phyloP scores from a whole-genome alignment of 2,797 vertebrate species.

The Spinus pinus region DNA sequence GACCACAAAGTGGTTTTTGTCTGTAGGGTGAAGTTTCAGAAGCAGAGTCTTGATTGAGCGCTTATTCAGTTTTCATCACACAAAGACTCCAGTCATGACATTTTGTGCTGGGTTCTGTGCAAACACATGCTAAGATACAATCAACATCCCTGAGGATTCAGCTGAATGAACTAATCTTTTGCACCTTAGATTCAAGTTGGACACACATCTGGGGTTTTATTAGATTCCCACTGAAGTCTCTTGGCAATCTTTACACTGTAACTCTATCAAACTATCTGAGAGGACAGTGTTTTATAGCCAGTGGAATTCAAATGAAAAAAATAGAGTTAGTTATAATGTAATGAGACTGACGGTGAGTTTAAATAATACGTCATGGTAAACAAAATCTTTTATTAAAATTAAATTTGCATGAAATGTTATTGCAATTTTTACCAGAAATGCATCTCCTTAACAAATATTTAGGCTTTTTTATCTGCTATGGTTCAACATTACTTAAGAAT shows the following conservation, averaged over 20 bases:
- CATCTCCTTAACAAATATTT: neutral
- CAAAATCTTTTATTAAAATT: slow-evolving; percentile 34
- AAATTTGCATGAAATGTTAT: neutral
- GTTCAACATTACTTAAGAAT: neutral
- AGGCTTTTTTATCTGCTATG: neutral
- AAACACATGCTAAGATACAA: slow-evolving; percentile 24
- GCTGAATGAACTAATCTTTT: slow-evolving; percentile 49
- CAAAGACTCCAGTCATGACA: slow-evolving; percentile 33
- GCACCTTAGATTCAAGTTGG: slow-evolving; percentile 70
- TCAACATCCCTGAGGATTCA: slow-evolving; percentile 16
- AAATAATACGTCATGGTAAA: slow-evolving; percentile 33
- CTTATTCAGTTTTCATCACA: slow-evolving; percentile 23
- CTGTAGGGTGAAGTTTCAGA: slow-evolving; percentile 40
- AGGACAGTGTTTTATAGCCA: slow-evolving; percentile 43
- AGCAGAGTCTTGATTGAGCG: slow-evolving; percentile 61
- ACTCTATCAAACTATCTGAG: neutral
- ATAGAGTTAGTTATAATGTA: slow-evolving; percentile 21
- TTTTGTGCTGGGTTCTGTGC: slow-evolving; percentile 19
- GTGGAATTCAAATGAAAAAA: slow-evolving; percentile 56
- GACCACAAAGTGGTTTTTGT: neutral
- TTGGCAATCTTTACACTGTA: neutral
- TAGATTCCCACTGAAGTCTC: neutral
- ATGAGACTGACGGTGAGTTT: slow-evolving; percentile 45
- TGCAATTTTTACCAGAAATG: neutral
- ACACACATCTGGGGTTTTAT: slow-evolving; percentile 31